Base-by-base conservation (phyloP, 2,888 invertebrate genomes). In the Phaedon cochleariae region DNA sequence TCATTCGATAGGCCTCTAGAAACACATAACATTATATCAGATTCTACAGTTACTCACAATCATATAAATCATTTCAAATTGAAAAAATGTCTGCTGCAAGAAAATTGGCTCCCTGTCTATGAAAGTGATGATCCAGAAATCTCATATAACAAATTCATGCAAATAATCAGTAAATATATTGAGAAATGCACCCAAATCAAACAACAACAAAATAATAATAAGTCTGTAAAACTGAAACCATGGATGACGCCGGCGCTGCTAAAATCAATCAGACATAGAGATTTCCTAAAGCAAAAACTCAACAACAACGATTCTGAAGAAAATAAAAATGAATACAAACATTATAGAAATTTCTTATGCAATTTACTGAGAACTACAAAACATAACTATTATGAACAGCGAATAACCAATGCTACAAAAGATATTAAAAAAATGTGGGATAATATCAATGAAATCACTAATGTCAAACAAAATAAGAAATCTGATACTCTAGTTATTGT, bases 391-490 rank as follows among this genome's bases (percentile, higher is more conserved):
- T 20, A 49, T 49, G 10, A 2, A 17, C 1, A 48, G 12, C 6
- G 12, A 48, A 15, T 17, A 1, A 2, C 9, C 2, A 15, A 21
- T 15, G 2, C 22, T n/a, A 49, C 10, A 21, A n/a, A 21, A 22
- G 22, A 21, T 21, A 1, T 49, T 10, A 20, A 49, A 20, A 49
- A 49, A 49, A 49, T 49, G n/a, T 49, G 49, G 49, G 15, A 49
- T 3, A 21, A 49, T 49, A 49, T 49, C 12, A 49, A 48, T 48
- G 48, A 48, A 48, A 48, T 48, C 17, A 48, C 48, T 3, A 48
- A 48, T 20, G 20, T 20, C 48, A 49, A 49, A 49, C 9, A 9
- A 22, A 21, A 4, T 6, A 21, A 1, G 1, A 49, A 49, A 49
- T 21, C 21, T 1, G 26, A 22, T n/a, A 10, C 6, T 15, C 15